Evolutionary conservation across 2,888 invertebrate species (phyloP), one percentile per base, ranked within the genome.

Genomic region (Alentia gelatinosa): DNA sequence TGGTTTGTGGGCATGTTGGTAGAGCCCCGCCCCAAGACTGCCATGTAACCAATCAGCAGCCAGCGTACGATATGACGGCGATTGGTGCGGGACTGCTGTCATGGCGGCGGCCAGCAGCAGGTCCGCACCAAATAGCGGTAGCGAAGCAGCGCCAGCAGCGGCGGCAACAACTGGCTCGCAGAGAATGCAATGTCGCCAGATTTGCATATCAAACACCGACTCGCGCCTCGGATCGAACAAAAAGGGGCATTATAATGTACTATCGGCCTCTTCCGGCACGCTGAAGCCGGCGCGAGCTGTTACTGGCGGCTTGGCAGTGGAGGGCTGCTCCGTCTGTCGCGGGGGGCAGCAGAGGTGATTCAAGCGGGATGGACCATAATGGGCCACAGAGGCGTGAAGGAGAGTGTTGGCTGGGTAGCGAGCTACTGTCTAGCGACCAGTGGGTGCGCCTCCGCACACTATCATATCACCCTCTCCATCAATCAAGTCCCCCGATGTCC

Each of bases 391-490:
- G 68, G 68, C 68, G 68, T 68, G 68, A 68, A 68, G 5, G 30
- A 30, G 68, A 68, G 26, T 12, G 56, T 56, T 12, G 56, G 68
- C 30, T 26, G 12, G 68, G 30, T 26, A 30, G 68, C 68, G 23
- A 30, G 68, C 68, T 33, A 30, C 30, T 12, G 68, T 68, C 30
- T 68, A 68, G 68, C 30, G 4, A 30, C 30, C 68, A 68, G 68
- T 12, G 68, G 68, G 68, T 26, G 4, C 30, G n/a, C 30, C 30
- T 68, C 68, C 68, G 30, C 68, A 68, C 68, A 68, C 89, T 89
- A 89, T 89, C 89, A 89, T 89, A 89, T 89, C 89, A 56, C 33
- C n/a, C 89, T 26, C 37, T 63, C 37, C 89, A 89, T 89, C 89
- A 30, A 89, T 89, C 86, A 86, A 47, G 30, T n/a, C 23, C 47